Conservation (phyloP, 2,888 invertebrate genomes). For the Tuta absoluta region DNA sequence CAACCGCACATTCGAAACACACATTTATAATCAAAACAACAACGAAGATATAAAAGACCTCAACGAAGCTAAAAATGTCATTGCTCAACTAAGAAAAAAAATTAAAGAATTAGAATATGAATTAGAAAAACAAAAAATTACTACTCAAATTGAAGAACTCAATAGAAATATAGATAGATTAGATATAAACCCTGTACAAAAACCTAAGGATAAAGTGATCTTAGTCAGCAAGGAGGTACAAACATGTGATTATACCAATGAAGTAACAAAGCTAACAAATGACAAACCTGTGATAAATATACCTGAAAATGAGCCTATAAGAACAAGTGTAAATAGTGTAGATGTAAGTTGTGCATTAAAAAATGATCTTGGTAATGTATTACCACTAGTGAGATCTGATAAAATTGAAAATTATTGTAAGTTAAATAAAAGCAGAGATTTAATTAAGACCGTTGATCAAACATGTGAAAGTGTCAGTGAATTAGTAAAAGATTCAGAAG, state of each 20-base stretch:
- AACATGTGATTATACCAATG: slow-evolving; percentile 52
- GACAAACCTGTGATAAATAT: slow-evolving; percentile 72
- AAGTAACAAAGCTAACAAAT: slow-evolving; percentile 52
- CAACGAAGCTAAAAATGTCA: slow-evolving; percentile 64
- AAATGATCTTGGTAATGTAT: slow-evolving; percentile 53
- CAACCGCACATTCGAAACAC: slow-evolving; percentile 42
- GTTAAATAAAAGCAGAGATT: slow-evolving; percentile 77
- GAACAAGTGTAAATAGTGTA: slow-evolving; percentile 70
- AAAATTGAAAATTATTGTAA: slow-evolving; percentile 79
- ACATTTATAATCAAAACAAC: slow-evolving; percentile 59
- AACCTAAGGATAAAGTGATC: slow-evolving; percentile 49
- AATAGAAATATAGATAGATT: slow-evolving; percentile 62
- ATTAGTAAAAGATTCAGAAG: background rate
- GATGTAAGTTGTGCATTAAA: slow-evolving; percentile 65
- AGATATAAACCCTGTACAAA: slow-evolving; percentile 47
- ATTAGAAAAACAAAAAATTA: slow-evolving; percentile 66
- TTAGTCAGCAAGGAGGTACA: slow-evolving; percentile 62
- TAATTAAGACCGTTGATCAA: slow-evolving; percentile 54
- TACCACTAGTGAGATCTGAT: slow-evolving; percentile 71
- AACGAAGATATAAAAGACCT: slow-evolving; percentile 69
- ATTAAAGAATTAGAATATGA: slow-evolving; percentile 66
- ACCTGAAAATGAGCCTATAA: slow-evolving; percentile 68
- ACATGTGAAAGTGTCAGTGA: slow-evolving; percentile 28
- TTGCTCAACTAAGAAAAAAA: slow-evolving; percentile 63
- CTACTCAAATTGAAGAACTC: slow-evolving; percentile 60